Percentiles rank a stretch among this genome's conserved stretches.
Conservation (phyloP, 2,797 vertebrate species). For the Helostoma temminkii region DNA sequence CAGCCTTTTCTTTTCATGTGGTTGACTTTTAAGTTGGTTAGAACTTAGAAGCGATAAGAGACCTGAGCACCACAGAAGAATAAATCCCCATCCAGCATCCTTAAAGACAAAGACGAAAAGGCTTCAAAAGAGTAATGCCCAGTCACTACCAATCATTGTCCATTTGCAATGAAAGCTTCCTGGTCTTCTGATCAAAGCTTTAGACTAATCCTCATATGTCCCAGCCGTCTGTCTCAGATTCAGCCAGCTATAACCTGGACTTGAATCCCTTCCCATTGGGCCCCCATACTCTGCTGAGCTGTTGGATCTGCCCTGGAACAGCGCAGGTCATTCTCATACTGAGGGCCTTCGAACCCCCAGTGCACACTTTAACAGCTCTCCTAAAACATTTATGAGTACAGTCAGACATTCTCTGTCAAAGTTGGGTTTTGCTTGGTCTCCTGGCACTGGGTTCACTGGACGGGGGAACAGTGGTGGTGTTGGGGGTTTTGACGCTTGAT, state of each 20-base stretch:
- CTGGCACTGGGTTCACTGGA: conserved; percentile 76
- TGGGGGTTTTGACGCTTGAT: conserved; percentile 78
- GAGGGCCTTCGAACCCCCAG: conserved; percentile 59
- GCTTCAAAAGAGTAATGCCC: conserved; percentile 82
- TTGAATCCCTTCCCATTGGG: conserved; percentile 84
- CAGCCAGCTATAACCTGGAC: conserved; percentile 84
- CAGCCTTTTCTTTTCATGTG: conserved; percentile 13
- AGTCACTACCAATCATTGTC: conserved; percentile 89
- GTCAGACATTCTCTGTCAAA: conserved; percentile 78
- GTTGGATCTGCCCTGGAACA: conserved; percentile 63
- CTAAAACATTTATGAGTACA: conserved; percentile 85
- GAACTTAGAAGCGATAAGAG: conserved; percentile 49
- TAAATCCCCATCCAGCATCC: conserved; percentile 55
- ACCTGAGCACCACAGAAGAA: conserved; percentile 19
- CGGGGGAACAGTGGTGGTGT: conserved; percentile 64
- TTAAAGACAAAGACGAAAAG: conserved; percentile 70
- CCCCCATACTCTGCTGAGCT: conserved; percentile 67
- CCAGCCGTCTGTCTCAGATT: conserved; percentile 76
- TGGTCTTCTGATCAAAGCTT: conserved; percentile 88
- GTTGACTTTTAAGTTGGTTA: conserved; percentile 34
- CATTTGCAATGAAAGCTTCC: conserved; percentile 83
- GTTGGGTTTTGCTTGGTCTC: conserved; percentile 66
- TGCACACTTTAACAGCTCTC: conserved; percentile 77
- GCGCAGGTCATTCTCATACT: conserved; percentile 74
- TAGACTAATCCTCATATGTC: conserved; percentile 81